Evolutionary conservation across 2,888 invertebrate genomes (phyloP), one percentile per base, ranked within the genome.

Genomic region (Sussaba pulchella): DNA sequence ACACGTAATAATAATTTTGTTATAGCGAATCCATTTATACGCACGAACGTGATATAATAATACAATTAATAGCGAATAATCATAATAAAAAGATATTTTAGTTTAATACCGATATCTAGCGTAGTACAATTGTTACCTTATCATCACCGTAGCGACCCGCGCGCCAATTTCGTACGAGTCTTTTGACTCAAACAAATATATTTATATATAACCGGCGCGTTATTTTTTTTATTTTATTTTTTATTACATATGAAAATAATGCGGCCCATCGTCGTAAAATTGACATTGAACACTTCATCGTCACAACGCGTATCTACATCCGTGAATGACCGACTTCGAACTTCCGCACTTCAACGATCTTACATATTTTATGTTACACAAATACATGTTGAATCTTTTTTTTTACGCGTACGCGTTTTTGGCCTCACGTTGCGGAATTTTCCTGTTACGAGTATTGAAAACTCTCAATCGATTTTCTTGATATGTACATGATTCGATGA

Each of bases 41-140:
- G 84, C 85, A 85, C 79, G 83, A 84, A 85, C 83, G 83, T 85
- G 85, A 88, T 82, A 85, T 87, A 88, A 88, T 86, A 85, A 85
- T 85, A 87, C 82, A 66, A 76, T 71, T 31, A 31, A 83, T 87
- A 88, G 76, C 47, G 43, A 70, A 77, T 69, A 61, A 54, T 72
- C 47, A 31, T 75, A 78, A 71, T 54, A 67, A 73, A 73, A 61
- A 78, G 45, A 81, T 54, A 66, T 70, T 74, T 81, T 73, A 57
- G 80, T 74, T 59, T 76, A 54, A 70, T 81, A 78, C 66, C 70
- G 66, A 70, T 74, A 19, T 17, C 31, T n/a, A n/a, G n/a, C 41
- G 41, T 50, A 26, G 72, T 67, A 63, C 24, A 8, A 66, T 63
- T 72, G 43, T 39, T 61, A 39, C 45, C 57, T 19, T 36, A 24